Evolutionary conservation across 2,888 invertebrate species (phyloP).

Genomic region (Zele albiditarsus): DNA sequence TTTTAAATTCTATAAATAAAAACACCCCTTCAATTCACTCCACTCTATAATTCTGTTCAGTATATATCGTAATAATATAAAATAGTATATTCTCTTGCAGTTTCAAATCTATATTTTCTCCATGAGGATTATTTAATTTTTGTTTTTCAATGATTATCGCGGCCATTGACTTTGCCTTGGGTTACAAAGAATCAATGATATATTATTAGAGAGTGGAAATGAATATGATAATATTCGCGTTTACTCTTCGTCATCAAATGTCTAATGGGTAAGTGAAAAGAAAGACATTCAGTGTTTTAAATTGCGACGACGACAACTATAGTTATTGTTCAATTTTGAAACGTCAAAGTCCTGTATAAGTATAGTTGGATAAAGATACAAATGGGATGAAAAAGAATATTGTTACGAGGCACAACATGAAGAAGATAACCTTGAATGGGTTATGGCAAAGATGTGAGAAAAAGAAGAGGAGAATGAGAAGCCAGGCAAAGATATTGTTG

Average conservation of each 20-base stretch:
- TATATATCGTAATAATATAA: too few species aligned
- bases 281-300: conserved; percentile 45
- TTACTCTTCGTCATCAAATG: conserved; percentile 33
- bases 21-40: too few species aligned
- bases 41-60: too few species aligned
- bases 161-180: background rate
- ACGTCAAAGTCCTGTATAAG: background rate
- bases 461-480: background rate
- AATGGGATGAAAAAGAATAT: background rate
- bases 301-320: conserved; percentile 1
- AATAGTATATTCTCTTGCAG: too few species aligned
- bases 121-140: background rate
- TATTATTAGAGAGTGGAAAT: background rate
- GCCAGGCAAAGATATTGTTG: background rate
- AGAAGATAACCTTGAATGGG: background rate
- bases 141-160: background rate
- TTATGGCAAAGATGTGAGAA: background rate
- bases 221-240: conserved; percentile 16
- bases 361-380: background rate
- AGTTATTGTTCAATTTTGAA: background rate
- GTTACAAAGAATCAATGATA: background rate
- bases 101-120: too few species aligned
- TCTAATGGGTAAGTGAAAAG: conserved; percentile 24
- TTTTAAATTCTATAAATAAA: too few species aligned
- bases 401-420: background rate